phyloP scores from a whole-genome alignment of 2,888 invertebrate genomes.

The Apantesis nais region DNA sequence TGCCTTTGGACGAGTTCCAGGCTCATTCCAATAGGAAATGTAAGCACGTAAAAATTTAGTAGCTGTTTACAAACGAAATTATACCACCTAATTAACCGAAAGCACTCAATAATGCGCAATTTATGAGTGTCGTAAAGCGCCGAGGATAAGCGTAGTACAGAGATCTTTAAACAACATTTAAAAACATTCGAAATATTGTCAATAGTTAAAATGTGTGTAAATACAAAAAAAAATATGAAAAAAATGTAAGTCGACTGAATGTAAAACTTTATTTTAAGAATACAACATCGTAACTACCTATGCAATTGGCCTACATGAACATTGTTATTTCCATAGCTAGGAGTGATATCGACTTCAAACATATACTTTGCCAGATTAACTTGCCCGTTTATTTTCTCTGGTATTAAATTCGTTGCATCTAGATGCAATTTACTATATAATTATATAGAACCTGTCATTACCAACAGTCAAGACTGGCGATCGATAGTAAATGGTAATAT shows the following conservation, averaged over 20 bases:
- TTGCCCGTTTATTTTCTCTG: conserved; percentile 13
- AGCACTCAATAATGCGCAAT: conserved; percentile 29
- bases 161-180: neutral
- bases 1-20: conserved; percentile 39
- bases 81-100: conserved; percentile 37
- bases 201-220: neutral
- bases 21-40: conserved; percentile 34
- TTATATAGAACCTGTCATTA: conserved; percentile 35
- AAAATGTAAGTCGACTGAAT: neutral
- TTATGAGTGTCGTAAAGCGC: conserved; percentile 29
- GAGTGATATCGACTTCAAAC: conserved; percentile 36
- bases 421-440: conserved; percentile 38
- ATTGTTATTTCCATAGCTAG: conserved; percentile 19
- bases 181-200: neutral
- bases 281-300: conserved; percentile 23
- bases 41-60: conserved; percentile 36
- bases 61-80: conserved; percentile 42
- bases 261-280: conserved; percentile 5
- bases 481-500: conserved; percentile 77
- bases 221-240: neutral
- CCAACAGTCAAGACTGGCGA: conserved; percentile 51
- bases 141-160: neutral
- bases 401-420: conserved; percentile 28
- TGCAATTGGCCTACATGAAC: conserved; percentile 14
- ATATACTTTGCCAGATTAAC: conserved; percentile 1